phyloP scores from a whole-genome alignment of 2,797 vertebrate species.

The Okamejei kenojei region DNA sequence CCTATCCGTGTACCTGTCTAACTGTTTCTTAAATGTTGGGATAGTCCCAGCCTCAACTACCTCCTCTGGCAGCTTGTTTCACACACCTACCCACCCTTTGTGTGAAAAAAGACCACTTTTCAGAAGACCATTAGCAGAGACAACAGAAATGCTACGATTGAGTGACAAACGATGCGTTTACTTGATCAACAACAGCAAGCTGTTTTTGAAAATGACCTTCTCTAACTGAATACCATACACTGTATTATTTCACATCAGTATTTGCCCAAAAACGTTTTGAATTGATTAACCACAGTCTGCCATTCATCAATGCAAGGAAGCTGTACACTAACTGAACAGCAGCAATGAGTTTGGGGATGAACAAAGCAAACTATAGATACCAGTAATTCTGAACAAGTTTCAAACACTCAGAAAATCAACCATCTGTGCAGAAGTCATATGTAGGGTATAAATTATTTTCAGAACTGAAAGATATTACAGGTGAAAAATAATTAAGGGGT shows the following conservation, averaged over 20 bases:
- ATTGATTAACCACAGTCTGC: not conserved
- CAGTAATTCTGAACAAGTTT: not conserved
- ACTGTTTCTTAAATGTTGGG: too few relatives aligned
- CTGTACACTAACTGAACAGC: too few relatives aligned
- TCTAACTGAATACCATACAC: not conserved
- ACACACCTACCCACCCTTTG: too few relatives aligned
- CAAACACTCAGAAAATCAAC: not conserved
- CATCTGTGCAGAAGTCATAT: not conserved
- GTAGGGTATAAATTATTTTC: not conserved
- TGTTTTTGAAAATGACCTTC: conserved; percentile 12
- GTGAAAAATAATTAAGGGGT: not conserved
- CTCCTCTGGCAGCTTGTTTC: too few relatives aligned
- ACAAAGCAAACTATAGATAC: not conserved
- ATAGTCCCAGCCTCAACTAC: too few relatives aligned
- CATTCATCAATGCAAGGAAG: not conserved
- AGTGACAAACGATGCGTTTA: not conserved
- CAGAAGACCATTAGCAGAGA: not conserved
- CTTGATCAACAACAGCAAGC: not conserved
- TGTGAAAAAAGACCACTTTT: not conserved
- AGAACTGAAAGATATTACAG: not conserved
- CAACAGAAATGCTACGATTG: not conserved
- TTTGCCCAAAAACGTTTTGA: not conserved
- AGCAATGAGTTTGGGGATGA: not conserved
- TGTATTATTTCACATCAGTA: not conserved
- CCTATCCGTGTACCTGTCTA: too few relatives aligned